Evolutionary conservation across 1,140 invertebrate genomes (phyloP).

Genomic region (Atta cephalotes): DNA sequence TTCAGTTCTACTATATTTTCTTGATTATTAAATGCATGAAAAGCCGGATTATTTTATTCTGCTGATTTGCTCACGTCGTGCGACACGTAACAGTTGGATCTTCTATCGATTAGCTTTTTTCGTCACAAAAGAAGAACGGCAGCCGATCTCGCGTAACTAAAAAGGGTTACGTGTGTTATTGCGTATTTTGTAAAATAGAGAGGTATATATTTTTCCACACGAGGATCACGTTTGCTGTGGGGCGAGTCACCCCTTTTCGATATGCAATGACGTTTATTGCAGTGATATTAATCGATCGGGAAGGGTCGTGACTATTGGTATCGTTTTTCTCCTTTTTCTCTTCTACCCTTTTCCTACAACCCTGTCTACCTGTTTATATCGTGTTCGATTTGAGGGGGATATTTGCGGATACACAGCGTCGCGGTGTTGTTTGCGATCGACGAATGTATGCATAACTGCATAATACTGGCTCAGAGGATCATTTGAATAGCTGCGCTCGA

Average conservation of each 20-base stretch:
- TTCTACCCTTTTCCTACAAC: conserved; percentile 47
- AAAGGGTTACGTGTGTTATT: conserved; percentile 59
- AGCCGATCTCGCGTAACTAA: conserved; percentile 29
- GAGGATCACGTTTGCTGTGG: conserved; percentile 14
- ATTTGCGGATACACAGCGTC: conserved; percentile 56
- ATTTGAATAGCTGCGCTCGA: conserved; percentile 66
- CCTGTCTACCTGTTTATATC: conserved; percentile 69
- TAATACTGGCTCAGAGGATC: conserved; percentile 15
- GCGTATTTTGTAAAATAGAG: conserved; percentile 70
- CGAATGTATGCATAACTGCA: conserved; percentile 45
- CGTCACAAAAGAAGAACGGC: conserved; percentile 44
- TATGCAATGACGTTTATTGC: conserved; percentile 71
- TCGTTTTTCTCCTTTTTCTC: conserved; percentile 63
- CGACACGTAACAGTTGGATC: background rate
- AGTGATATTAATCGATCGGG: conserved; percentile 73
- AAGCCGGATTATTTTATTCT: conserved; percentile 1
- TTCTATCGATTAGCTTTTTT: conserved; percentile 1
- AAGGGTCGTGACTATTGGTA: conserved; percentile 57
- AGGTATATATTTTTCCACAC: conserved; percentile 62
- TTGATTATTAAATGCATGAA: background rate
- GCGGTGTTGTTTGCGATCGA: conserved; percentile 52
- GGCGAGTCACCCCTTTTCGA: conserved; percentile 58
- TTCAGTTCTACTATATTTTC: background rate
- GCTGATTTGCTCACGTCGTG: background rate
- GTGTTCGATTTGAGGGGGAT: conserved; percentile 43